Percentiles rank a stretch among this genome's conserved stretches.
Conservation (phyloP, 2,113 vertebrate species). For the Campylorhamphus procurvoides region DNA sequence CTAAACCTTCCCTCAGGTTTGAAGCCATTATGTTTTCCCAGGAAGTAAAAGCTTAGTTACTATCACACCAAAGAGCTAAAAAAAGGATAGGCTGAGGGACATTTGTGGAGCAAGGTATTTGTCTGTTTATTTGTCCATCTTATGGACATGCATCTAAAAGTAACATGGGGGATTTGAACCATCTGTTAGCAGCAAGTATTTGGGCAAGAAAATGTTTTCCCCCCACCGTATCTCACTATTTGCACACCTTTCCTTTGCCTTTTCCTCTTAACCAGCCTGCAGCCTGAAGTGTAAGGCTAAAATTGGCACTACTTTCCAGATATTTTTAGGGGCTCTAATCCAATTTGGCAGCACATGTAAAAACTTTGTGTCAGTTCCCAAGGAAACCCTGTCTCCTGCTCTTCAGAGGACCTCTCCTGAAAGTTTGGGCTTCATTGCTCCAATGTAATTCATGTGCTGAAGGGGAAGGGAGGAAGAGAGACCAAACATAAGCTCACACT, state of each 20-base stretch:
- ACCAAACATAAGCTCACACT: accelerated
- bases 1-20: accelerated
- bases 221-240: neutral
- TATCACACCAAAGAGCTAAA: accelerated
- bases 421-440: neutral
- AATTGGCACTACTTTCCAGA: neutral
- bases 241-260: neutral
- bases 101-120: neutral
- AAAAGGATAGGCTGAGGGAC: neutral
- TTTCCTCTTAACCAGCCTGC: neutral
- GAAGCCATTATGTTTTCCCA: neutral
- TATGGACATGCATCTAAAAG: neutral
- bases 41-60: neutral
- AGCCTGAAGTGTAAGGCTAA: neutral
- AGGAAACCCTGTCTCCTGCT: neutral
- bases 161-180: neutral
- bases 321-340: neutral
- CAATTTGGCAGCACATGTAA: neutral
- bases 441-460: neutral
- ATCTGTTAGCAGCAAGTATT: neutral
- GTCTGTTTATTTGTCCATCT: neutral
- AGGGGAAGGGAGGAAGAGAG: neutral
- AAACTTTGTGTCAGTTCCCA: neutral
- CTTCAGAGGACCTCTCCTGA: neutral
- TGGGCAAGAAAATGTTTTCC: neutral